Evolutionary conservation across 2,797 vertebrate species (phyloP).

Genomic region (Bucorvus abyssinicus): DNA sequence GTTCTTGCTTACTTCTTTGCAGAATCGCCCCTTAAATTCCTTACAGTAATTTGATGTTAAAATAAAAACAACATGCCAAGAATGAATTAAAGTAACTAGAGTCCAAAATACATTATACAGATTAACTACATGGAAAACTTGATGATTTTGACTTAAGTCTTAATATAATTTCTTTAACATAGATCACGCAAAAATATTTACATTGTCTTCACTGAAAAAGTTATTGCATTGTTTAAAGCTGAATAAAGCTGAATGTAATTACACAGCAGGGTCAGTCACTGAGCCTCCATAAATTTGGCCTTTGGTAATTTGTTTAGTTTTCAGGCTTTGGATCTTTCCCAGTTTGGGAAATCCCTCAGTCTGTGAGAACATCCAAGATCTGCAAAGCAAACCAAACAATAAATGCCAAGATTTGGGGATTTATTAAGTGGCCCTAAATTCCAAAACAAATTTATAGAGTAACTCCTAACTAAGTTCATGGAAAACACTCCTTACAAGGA

Average conservation of each 20-base stretch:
- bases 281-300: neutral
- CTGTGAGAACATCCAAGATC: neutral
- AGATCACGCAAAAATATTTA: neutral
- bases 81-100: neutral
- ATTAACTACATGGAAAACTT: neutral
- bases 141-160: neutral
- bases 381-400: neutral
- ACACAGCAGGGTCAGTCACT: neutral
- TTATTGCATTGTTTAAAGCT: neutral
- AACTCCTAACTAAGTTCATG: neutral
- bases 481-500: conserved; percentile 31
- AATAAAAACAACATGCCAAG: neutral
- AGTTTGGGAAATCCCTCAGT: conserved; percentile 3
- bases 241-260: neutral
- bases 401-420: neutral
- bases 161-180: neutral
- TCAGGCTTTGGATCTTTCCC: neutral
- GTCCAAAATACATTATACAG: neutral
- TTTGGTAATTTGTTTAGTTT: conserved; percentile 1
- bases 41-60: neutral
- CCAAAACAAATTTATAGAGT: neutral
- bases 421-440: neutral
- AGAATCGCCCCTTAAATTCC: neutral
- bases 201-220: neutral
- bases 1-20: neutral